Conservation (phyloP, 2,797 vertebrate species). For the Fundulus diaphanus region DNA sequence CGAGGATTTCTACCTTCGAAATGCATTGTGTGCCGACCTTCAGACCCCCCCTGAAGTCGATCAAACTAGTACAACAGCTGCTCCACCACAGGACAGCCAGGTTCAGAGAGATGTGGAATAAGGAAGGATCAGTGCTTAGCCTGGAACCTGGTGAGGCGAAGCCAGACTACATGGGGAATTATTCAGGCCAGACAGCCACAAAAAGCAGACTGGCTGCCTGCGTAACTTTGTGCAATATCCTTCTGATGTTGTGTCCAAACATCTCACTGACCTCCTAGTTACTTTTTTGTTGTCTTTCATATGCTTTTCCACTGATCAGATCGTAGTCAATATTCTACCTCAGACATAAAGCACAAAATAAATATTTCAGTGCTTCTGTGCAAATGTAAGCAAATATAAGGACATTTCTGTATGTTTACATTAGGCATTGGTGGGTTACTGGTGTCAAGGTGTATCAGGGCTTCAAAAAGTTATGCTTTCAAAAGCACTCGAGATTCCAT, state of each 20-base stretch:
- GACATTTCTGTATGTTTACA: neutral
- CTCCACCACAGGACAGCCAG: slow-evolving; percentile 63
- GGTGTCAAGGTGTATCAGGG: neutral
- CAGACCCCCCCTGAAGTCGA: slow-evolving; percentile 77
- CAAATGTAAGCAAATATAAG: neutral
- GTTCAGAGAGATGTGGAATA: slow-evolving; percentile 70
- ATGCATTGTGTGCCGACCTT: slow-evolving; percentile 79
- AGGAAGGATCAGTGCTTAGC: slow-evolving; percentile 70
- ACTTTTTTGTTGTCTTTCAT: neutral
- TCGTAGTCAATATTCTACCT: neutral
- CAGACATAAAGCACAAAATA: neutral
- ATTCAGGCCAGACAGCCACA: slow-evolving; percentile 21
- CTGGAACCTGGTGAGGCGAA: slow-evolving; percentile 51
- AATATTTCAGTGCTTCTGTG: neutral
- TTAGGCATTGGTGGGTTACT: neutral
- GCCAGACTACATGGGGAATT: slow-evolving; percentile 38
- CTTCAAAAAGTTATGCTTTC: neutral
- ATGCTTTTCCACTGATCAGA: no score
- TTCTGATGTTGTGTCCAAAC: slow-evolving; percentile 16
- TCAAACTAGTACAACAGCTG: slow-evolving; percentile 68
- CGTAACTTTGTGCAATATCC: slow-evolving; percentile 38
- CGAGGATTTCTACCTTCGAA: slow-evolving; percentile 75
- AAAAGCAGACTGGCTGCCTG: slow-evolving; percentile 28
- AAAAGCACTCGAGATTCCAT: neutral
- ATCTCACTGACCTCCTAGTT: slow-evolving; percentile 11